These are phyloP conservation scores for Varanus komodoensis DNA, from an alignment of 2,113 vertebrate genomes.

Conservation along the genomic window DNA sequence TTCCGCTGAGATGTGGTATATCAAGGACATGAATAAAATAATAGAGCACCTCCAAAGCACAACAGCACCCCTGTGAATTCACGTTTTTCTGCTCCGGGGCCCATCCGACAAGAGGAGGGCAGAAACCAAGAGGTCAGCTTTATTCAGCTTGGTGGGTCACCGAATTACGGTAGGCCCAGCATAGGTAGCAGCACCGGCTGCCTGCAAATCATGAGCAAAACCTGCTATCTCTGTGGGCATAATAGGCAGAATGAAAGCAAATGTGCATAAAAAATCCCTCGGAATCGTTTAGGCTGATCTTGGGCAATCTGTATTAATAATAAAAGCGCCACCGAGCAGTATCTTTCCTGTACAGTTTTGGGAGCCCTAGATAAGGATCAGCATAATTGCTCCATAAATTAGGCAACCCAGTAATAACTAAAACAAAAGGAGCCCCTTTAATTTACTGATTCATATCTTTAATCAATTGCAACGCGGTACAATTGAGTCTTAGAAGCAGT, in stretches of 20 bases:
- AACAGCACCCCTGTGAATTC: too few species aligned
- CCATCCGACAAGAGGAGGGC: too few species aligned
- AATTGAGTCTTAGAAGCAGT: slow-evolving; percentile 66
- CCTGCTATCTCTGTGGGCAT: not conserved
- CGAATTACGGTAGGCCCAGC: not conserved
- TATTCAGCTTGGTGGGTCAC: not conserved
- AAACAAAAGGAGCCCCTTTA: slow-evolving; percentile 69
- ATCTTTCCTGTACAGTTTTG: slow-evolving; percentile 44
- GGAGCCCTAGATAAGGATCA: slow-evolving; percentile 68
- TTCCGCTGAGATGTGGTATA: too few species aligned
- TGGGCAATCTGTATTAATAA: slow-evolving; percentile 40
- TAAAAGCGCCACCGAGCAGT: slow-evolving; percentile 27
- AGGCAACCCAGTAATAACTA: slow-evolving; percentile 67
- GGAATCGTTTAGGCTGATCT: slow-evolving; percentile 25
- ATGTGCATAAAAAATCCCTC: not conserved
- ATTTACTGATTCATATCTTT: slow-evolving; percentile 79
- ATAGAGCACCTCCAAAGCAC: too few species aligned
- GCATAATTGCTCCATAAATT: slow-evolving; percentile 69
- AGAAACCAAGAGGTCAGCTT: too few species aligned
- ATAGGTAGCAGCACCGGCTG: not conserved
- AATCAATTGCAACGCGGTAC: slow-evolving; percentile 71
- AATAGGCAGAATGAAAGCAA: not conserved
- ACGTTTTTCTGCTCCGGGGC: too few species aligned
- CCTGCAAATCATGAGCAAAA: too few species aligned
- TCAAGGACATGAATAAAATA: too few species aligned